Evolutionary conservation across 2,888 invertebrate genomes (phyloP).

Genomic region (Germaria angustata): DNA sequence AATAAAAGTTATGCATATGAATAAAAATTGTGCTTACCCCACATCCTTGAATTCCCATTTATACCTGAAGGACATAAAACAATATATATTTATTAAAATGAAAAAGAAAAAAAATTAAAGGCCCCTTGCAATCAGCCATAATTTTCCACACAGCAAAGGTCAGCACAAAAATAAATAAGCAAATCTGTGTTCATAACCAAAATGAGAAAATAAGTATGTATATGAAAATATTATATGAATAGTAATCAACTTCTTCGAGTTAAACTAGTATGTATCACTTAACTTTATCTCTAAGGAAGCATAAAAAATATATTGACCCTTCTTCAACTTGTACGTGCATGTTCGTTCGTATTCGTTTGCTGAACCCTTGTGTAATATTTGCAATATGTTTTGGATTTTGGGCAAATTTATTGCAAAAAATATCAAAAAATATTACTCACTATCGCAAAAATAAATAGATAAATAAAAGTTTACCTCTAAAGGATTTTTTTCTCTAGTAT

Average conservation of each 20-base stretch:
- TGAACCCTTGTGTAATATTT: conserved; percentile 56
- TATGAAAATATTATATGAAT: conserved; percentile 43
- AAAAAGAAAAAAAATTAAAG: background rate
- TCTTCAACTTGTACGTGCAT: conserved; percentile 12
- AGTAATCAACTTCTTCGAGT: conserved; percentile 15
- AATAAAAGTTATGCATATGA: conserved; percentile 66
- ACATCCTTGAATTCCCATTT: background rate
- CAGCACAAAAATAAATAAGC: conserved; percentile 60
- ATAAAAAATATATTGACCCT: conserved; percentile 61
- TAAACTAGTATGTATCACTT: background rate
- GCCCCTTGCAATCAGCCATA: conserved; percentile 21
- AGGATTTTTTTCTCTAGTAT: conserved; percentile 55
- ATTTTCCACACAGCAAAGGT: conserved; percentile 41
- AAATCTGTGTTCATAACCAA: conserved; percentile 56
- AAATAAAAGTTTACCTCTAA: conserved; percentile 50
- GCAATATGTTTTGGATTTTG: conserved; percentile 56
- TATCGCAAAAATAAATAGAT: background rate
- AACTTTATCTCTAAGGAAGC: conserved; percentile 57
- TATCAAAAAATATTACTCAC: conserved; percentile 53
- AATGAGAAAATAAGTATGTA: background rate
- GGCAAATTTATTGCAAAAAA: conserved; percentile 52
- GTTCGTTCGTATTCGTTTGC: conserved; percentile 8
- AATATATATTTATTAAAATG: conserved; percentile 30
- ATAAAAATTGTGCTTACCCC: background rate
- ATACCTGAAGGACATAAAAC: conserved; percentile 45